Conservation (phyloP, 1,140 invertebrate genomes). For the Hyphantria cunea region DNA sequence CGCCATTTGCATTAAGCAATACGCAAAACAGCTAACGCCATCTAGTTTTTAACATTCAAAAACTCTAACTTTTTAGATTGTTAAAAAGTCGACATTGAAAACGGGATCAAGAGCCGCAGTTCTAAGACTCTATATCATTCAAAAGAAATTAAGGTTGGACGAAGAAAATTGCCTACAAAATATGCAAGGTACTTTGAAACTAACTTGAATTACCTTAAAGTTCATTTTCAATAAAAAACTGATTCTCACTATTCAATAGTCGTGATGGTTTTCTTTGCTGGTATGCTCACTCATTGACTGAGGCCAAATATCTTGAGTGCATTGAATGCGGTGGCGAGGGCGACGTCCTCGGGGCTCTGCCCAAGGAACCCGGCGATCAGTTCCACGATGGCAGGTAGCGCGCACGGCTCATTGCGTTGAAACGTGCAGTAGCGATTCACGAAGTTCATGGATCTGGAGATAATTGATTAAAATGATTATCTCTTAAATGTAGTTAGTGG, state of each 20-base stretch:
- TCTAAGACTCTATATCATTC: too few species aligned
- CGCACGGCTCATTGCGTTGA: constrained; percentile 97
- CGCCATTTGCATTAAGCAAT: too few species aligned
- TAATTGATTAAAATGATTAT: too few species aligned
- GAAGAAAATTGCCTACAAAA: too few species aligned
- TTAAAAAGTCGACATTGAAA: too few species aligned
- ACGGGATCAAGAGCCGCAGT: too few species aligned
- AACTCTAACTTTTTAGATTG: neutral
- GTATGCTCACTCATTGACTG: constrained; percentile 82
- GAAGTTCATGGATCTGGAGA: constrained; percentile 84
- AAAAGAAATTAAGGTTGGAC: neutral
- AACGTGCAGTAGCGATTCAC: constrained; percentile 93
- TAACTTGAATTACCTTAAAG: too few species aligned
- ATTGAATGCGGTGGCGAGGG: constrained; percentile 95
- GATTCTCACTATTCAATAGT: neutral
- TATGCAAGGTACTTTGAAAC: too few species aligned
- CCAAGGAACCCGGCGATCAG: constrained; percentile 95
- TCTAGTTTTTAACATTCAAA: neutral
- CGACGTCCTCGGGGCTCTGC: constrained; percentile 94
- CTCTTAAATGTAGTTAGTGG: too few species aligned
- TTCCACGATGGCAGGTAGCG: constrained; percentile 95
- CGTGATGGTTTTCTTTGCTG: too few species aligned
- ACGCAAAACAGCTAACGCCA: too few species aligned
- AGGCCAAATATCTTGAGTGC: constrained; percentile 96
- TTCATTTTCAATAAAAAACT: neutral